phyloP scores from a whole-genome alignment of 2,797 vertebrate species.

The Malurus splendens region DNA sequence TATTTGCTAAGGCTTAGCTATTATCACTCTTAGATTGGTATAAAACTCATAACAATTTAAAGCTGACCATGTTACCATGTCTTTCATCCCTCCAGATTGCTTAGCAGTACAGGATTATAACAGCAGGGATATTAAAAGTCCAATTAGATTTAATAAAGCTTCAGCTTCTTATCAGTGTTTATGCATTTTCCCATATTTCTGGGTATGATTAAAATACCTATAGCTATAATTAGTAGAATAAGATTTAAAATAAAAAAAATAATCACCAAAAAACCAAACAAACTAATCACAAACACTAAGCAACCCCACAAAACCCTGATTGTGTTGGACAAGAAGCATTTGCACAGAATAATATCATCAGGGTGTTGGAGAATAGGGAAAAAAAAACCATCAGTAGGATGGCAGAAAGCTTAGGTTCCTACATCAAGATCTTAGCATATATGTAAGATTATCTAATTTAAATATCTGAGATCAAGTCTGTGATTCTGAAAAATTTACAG shows the following conservation, averaged over 20 bases:
- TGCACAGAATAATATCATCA: neutral
- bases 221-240: neutral
- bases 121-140: neutral
- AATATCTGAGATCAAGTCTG: neutral
- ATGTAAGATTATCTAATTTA: neutral
- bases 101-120: neutral
- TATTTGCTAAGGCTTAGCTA: slow-evolving; percentile 24
- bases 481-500: neutral
- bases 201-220: neutral
- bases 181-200: neutral
- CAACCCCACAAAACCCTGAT: fast-evolving
- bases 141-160: slow-evolving; percentile 9
- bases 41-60: slow-evolving; percentile 7
- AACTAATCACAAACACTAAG: neutral
- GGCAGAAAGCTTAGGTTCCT: neutral
- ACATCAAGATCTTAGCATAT: neutral
- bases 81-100: neutral
- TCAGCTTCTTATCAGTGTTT: neutral
- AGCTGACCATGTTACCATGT: neutral
- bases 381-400: neutral
- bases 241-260: neutral
- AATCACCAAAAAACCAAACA: no score
- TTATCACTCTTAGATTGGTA: neutral
- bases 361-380: neutral
- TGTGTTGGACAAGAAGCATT: neutral